These are phyloP conservation scores for Drosophila dunni DNA, from an alignment of 1,140 invertebrate genomes.

Conservation along the genomic window DNA sequence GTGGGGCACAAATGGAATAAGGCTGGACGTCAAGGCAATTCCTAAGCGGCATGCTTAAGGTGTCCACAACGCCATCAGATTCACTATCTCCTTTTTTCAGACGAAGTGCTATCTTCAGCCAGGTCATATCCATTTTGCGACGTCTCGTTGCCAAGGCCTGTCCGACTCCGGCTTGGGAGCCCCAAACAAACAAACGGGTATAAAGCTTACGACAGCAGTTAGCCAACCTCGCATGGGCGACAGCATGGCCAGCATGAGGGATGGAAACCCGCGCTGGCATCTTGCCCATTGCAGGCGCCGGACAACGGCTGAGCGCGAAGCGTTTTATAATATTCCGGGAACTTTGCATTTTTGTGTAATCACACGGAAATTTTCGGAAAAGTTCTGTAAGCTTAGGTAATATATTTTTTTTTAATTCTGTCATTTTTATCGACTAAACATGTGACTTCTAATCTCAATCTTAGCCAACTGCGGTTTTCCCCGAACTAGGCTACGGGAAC, in stretches of 20 bases:
- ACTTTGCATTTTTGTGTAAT: constrained; percentile 22
- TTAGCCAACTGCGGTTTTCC: constrained; percentile 58
- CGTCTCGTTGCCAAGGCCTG: constrained; percentile 8
- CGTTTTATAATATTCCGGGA: constrained; percentile 34
- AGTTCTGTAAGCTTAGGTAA: not conserved
- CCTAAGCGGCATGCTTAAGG: constrained; percentile 7
- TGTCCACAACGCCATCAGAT: not conserved
- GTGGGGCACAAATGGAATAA: not conserved
- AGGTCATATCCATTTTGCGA: constrained; percentile 20
- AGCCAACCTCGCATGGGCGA: not conserved
- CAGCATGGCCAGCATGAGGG: not conserved
- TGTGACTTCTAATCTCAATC: constrained; percentile 33
- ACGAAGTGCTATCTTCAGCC: constrained; percentile 19
- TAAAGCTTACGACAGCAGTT: constrained; percentile 19
- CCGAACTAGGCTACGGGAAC: constrained; percentile 52
- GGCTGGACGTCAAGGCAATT: not conserved
- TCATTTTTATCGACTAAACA: not conserved
- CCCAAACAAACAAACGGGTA: not conserved
- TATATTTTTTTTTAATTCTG: not conserved
- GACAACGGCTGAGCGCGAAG: constrained; percentile 12
- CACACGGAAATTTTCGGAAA: constrained; percentile 8
- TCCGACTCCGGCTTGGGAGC: not conserved
- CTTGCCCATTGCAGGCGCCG: not conserved
- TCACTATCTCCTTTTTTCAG: not conserved
- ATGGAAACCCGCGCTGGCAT: not conserved